A percentile compares a stretch with the other conserved stretches of the same genome.
phyloP scores from a whole-genome alignment of 2,888 invertebrate genomes.

The Notodonta dromedarius region DNA sequence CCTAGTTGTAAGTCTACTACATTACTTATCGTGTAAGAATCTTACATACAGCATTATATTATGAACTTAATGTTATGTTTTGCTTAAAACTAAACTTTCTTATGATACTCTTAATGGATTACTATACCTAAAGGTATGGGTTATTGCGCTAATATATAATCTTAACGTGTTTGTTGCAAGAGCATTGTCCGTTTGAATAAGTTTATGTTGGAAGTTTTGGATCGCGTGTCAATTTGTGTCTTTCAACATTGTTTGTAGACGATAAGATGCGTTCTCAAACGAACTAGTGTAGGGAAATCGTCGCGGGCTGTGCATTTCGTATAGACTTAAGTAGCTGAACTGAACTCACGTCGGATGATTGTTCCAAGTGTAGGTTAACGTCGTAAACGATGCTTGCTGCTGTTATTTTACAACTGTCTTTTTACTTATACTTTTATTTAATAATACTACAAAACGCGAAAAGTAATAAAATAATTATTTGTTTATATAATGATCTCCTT shows the following conservation, averaged over 20 bases:
- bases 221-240: constrained; percentile 69
- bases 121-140: constrained; percentile 47
- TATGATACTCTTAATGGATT: constrained; percentile 63
- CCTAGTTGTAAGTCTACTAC: constrained; percentile 42
- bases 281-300: constrained; percentile 68
- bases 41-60: constrained; percentile 61
- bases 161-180: constrained; percentile 44
- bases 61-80: constrained; percentile 53
- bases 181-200: constrained; percentile 41
- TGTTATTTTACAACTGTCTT: background rate
- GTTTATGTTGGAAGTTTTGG: constrained; percentile 49
- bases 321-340: constrained; percentile 68
- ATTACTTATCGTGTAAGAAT: constrained; percentile 55
- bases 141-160: constrained; percentile 50
- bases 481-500: too few relatives aligned
- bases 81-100: constrained; percentile 63
- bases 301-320: constrained; percentile 76
- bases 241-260: constrained; percentile 58
- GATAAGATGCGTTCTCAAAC: constrained; percentile 56
- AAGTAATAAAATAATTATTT: too few relatives aligned
- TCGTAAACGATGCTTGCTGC: constrained; percentile 5
- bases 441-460: too few relatives aligned
- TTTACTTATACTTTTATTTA: too few relatives aligned
- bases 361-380: constrained; percentile 10
- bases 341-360: constrained; percentile 47